Conservation (phyloP, 2,113 vertebrate genomes). For the Acinonyx jubatus region DNA sequence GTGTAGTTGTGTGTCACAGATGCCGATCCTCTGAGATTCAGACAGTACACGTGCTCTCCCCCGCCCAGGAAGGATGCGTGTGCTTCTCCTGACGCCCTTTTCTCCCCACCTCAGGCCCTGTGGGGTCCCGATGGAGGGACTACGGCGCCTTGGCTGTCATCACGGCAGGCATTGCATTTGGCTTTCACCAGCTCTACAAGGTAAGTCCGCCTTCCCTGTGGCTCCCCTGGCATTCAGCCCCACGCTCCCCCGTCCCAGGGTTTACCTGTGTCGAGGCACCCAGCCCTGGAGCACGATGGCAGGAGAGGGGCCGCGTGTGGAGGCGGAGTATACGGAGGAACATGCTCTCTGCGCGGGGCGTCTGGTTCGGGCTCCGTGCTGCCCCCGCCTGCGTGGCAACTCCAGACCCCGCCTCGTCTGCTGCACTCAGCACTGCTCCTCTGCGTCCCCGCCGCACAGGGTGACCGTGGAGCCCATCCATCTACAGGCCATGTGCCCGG, state of each 20-base stretch:
- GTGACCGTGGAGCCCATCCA: fast-evolving
- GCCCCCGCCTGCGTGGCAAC: not conserved
- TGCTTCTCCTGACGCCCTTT: conserved; percentile 25
- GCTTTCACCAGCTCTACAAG: conserved; percentile 97
- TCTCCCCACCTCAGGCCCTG: conserved; percentile 82
- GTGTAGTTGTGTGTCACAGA: too few species aligned
- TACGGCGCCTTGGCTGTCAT: conserved; percentile 96
- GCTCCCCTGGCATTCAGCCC: fast-evolving
- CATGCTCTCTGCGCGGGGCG: fast-evolving
- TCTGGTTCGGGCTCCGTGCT: not conserved
- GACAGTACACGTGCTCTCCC: fast-evolving
- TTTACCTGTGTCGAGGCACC: not conserved
- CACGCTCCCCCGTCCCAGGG: not conserved
- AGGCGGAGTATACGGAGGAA: not conserved
- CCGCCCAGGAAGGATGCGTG: fast-evolving
- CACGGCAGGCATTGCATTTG: conserved; percentile 95
- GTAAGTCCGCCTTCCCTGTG: conserved; percentile 73
- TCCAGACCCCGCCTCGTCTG: not conserved
- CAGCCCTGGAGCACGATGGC: fast-evolving
- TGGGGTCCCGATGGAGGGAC: conserved; percentile 94
- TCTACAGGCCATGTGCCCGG: fast-evolving
- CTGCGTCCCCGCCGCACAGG: not conserved
- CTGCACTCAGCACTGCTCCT: not conserved
- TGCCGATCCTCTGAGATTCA: not conserved
- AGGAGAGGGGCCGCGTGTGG: fast-evolving